phyloP scores from a whole-genome alignment of 2,113 vertebrate species.

The Carlito syrichta region DNA sequence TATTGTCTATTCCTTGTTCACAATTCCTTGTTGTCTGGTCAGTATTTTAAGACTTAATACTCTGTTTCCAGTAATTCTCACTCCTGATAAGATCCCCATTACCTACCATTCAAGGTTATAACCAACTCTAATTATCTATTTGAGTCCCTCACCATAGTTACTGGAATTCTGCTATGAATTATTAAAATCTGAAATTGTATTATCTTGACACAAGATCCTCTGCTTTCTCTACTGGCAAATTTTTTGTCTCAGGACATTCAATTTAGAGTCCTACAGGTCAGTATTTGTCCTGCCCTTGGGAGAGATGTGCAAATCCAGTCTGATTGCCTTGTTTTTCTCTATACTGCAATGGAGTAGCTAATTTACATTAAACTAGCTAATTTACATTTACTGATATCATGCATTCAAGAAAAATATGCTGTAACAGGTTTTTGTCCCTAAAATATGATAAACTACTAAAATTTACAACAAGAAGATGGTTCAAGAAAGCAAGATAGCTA shows the following conservation, averaged over 20 bases:
- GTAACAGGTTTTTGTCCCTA: not conserved
- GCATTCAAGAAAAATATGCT: not conserved
- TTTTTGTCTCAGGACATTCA: not conserved
- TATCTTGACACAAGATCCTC: not conserved
- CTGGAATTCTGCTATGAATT: not conserved
- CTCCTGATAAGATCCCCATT: not conserved
- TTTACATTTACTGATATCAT: no score
- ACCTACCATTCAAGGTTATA: not conserved
- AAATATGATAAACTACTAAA: not conserved
- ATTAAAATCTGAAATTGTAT: not conserved
- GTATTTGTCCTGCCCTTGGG: not conserved
- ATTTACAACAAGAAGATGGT: not conserved
- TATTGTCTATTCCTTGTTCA: not conserved
- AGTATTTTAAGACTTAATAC: not conserved
- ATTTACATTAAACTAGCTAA: no score
- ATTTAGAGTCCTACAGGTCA: not conserved
- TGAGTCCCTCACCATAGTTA: not conserved
- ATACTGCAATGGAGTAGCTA: not conserved
- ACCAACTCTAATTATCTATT: not conserved
- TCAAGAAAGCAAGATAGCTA: not conserved
- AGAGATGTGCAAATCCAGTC: not conserved
- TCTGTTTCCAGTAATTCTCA: not conserved
- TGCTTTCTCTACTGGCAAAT: not conserved
- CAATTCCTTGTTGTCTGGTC: not conserved
- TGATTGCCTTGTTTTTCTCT: not conserved